These are phyloP conservation scores for Silurus asotus DNA, from an alignment of 2,113 vertebrate species.

Conservation along the genomic window DNA sequence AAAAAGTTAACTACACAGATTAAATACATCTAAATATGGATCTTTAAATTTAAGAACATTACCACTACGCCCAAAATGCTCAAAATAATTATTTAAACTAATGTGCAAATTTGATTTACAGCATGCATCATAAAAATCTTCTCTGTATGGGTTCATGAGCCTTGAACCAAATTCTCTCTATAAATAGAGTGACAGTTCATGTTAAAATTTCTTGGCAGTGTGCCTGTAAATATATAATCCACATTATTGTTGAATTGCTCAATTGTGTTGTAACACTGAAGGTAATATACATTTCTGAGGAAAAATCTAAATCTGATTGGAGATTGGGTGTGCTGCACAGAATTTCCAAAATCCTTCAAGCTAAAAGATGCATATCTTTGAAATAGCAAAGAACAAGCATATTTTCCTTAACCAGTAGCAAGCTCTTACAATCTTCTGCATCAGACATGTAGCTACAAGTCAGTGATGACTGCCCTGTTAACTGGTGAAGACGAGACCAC, in stretches of 20 bases:
- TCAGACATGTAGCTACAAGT: conserved; percentile 35
- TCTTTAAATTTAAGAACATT: background rate
- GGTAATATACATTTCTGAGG: background rate
- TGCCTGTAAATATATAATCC: too few relatives aligned
- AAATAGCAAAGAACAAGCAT: background rate
- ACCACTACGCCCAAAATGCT: background rate
- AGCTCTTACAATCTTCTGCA: conserved; percentile 13
- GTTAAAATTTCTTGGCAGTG: background rate
- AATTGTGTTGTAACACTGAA: too few relatives aligned
- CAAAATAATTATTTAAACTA: background rate
- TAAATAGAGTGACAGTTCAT: background rate
- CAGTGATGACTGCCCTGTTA: conserved; percentile 62
- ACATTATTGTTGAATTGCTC: too few relatives aligned
- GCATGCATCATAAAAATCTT: background rate
- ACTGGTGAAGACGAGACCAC: conserved; percentile 61
- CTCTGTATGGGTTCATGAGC: background rate
- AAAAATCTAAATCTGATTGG: background rate
- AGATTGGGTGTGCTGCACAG: too few relatives aligned
- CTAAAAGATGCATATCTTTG: background rate
- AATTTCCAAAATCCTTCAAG: background rate
- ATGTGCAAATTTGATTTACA: background rate
- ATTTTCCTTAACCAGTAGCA: background rate
- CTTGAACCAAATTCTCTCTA: background rate
- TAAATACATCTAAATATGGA: too few relatives aligned
- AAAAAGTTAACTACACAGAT: background rate